Base-by-base conservation (phyloP, 2,888 invertebrate species). In the Epirrhoe alternata region DNA sequence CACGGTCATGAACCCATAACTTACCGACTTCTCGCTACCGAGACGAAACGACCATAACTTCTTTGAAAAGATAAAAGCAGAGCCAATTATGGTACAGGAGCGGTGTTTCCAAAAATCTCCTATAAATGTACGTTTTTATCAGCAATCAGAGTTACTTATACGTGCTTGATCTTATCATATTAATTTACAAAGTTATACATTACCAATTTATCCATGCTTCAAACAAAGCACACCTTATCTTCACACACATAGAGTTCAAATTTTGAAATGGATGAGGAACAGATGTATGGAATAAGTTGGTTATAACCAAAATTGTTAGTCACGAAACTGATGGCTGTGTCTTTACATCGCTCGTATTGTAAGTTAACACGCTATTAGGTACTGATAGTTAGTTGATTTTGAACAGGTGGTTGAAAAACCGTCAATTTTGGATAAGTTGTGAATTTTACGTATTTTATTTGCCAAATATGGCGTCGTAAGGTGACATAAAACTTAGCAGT, bases 21-120 rank as follows among this genome's bases (percentile, higher is more conserved):
- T 88, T 83, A 85, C 77, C 74, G 75, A 63, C 74, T 76, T 76
- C 75, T 73, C 69, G 86, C 86, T 87, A 85, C 88, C 78, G 83
- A 80, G 78, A 77, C 78, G 80, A 88, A 91, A 89, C 86, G 88
- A 85, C 88, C 88, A 87, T 85, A 85, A 85, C 75, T 92, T 92
- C 92, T 84, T 79, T 85, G 92, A 91, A 92, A 78, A 89, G 88
- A 90, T 92, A 89, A 91, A 87, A 77, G 84, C 84, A 82, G 73
- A 78, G 76, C 90, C 92, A 91, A 90, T 92, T 92, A 91, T 86
- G 85, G 86, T 73, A 74, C 83, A 76, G 77, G 76, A 84, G 88
- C 89, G 88, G 89, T 78, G 84, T 89, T 90, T 90, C 90, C 90
- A 88, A 90, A 91, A 91, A 91, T 88, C 84, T 79, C 78, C 84